phyloP scores from a whole-genome alignment of 1,140 invertebrate species.

The Panulirus ornatus region DNA sequence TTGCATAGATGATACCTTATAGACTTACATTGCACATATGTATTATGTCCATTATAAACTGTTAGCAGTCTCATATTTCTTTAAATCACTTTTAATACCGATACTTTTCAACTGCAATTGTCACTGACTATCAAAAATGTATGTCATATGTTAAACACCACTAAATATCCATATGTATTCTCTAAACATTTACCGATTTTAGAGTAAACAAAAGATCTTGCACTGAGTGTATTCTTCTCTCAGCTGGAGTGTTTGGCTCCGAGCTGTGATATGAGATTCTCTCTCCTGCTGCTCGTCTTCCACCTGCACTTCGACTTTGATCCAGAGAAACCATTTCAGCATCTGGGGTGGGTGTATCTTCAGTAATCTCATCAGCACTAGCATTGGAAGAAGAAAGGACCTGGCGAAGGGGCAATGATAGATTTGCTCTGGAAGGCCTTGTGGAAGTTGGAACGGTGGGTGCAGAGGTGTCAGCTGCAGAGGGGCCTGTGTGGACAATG shows the following conservation, averaged over 20 bases:
- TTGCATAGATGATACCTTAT: constrained; percentile 1
- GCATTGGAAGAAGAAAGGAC: constrained; percentile 57
- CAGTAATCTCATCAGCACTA: constrained; percentile 22
- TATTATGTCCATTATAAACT: background rate
- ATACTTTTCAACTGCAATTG: constrained; percentile 19
- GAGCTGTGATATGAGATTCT: constrained; percentile 62
- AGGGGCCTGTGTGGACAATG: constrained; percentile 59
- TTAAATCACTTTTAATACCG: constrained; percentile 41
- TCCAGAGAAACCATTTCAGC: constrained; percentile 57
- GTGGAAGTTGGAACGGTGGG: constrained; percentile 17
- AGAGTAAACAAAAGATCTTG: constrained; percentile 70
- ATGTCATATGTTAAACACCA: background rate
- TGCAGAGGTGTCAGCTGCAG: constrained; percentile 31
- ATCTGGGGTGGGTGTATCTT: constrained; percentile 58
- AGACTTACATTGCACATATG: background rate
- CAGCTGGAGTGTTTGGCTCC: constrained; percentile 66
- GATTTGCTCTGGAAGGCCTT: constrained; percentile 60
- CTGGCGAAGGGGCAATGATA: constrained; percentile 64
- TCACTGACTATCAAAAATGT: constrained; percentile 27
- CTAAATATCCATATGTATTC: background rate
- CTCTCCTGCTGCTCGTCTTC: constrained; percentile 20
- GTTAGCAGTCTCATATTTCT: background rate
- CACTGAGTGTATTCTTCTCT: constrained; percentile 68
- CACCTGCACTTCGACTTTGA: constrained; percentile 37
- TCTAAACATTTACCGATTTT: constrained; percentile 71